Base-by-base conservation (phyloP, 2,113 vertebrate species). In the Felis chaus region DNA sequence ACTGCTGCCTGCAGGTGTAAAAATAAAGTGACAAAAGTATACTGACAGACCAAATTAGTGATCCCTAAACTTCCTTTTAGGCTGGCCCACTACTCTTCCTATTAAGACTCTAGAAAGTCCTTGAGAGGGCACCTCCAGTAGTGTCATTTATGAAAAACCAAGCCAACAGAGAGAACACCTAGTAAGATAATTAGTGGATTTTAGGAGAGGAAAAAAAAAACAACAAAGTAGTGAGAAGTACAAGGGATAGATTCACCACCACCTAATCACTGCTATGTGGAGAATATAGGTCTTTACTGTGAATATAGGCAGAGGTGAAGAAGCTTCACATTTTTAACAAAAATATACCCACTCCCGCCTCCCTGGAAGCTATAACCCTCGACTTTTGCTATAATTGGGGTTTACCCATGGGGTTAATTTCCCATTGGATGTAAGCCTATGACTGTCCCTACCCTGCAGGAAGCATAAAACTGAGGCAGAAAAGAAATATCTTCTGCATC, bases 1-100 rank as follows among this genome's bases (percentile, higher is more conserved):
- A 97, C 96, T 97, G 97, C 97, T 98, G 98, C 97, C 97, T 98
- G 97, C 96, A 96, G 97, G 96, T 97, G 33, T 97, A 98, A 98
- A 98, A 98, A 97, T 97, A 98, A 98, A 98, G 95, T 82, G 95
- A 97, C 97, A 97, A 97, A 98, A 96, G 97, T 96, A 85, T 16
- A 97, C 92, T 91, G 98, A 89, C 97, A 97, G 97, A 97, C 96
- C 97, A 97, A 98, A 97, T 97, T 97, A 95, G 95, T 96, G 96
- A 88, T 94, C 97, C 96, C 97, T 79, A 97, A 97, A 97, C 97
- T 97, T 97, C 95, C 97, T 97, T 95, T 97, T 79, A 94, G 97
- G 88, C 65, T 91, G 93, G 95, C 98, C 97, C 98, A 97, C 97
- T 96, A 76, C 94, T 97, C 94, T 94, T 92, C 92, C 92, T 97